Percentiles rank a stretch among this genome's conserved stretches.
These are phyloP conservation scores for Pristionchus fissidentatus DNA, from an alignment of 2,888 invertebrate genomes.

Conservation along the genomic window DNA sequence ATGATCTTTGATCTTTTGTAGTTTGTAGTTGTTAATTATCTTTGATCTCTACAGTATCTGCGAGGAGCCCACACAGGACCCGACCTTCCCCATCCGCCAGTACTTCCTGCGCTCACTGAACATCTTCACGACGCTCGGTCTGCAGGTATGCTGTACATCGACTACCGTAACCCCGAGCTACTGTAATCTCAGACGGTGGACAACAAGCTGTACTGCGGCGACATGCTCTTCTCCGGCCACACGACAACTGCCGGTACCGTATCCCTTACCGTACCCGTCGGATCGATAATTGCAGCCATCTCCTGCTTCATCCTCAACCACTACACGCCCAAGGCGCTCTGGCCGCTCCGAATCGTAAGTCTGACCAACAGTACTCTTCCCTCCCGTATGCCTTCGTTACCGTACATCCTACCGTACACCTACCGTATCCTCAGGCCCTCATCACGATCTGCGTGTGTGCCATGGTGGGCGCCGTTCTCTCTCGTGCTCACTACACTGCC, in stretches of 20 bases:
- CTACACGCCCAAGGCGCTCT: constrained; percentile 47
- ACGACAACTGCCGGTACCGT: constrained; percentile 12
- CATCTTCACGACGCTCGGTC: constrained; percentile 7
- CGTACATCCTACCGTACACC: no score
- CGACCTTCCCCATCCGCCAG: neutral
- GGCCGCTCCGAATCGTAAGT: constrained; percentile 45
- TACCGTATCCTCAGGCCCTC: neutral
- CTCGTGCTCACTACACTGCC: constrained; percentile 44
- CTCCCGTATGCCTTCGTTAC: neutral
- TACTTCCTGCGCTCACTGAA: neutral
- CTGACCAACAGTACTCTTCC: neutral
- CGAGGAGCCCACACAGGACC: constrained; percentile 16
- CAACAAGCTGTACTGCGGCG: constrained; percentile 41
- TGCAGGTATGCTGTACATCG: neutral
- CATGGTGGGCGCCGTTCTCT: constrained; percentile 46
- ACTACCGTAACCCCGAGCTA: neutral
- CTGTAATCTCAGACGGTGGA: neutral
- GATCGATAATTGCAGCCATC: constrained; percentile 4
- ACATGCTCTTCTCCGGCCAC: constrained; percentile 48
- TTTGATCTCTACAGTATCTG: constrained; percentile 12
- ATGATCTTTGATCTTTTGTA: no score
- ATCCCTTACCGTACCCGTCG: no score
- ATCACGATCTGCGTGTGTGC: constrained; percentile 38
- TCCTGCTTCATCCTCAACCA: constrained; percentile 46
- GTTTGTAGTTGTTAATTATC: no score